Evolutionary conservation across 2,888 invertebrate species (phyloP), one percentile per base, ranked within the genome.

Genomic region (Hartigia nigra): DNA sequence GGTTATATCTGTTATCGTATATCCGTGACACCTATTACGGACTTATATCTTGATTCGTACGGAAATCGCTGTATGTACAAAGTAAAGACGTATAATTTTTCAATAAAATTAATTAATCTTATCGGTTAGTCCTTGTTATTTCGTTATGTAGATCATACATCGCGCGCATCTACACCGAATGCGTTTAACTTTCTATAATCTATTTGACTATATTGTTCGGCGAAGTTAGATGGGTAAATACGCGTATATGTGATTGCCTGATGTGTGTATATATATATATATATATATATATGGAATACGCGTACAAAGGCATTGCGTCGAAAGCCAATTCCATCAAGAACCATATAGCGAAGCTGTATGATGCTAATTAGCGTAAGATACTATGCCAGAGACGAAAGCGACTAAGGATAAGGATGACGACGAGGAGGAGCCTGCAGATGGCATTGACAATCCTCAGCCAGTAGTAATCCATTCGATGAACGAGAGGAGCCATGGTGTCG

Each of bases 381-480:
- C 55, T 55, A 23, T 55, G 55, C 55, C 55, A 9, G 55, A 55
- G 55, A 23, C 55, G 23, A 55, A 23, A 55, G 55, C 55, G 9
- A 55, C 55, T 23, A 9, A 55, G 55, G 55, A 55, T 55, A 55
- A 55, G 55, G 55, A 55, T 55, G 55, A 55, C 55, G 55, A 23
- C 2, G 55, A 55, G 23, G 55, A 55, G 55, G 55, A 55, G 1
- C 55, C 55, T 23, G 55, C 55, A 55, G 55, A 55, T 23, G 23
- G 55, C 55, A 55, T 55, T 55, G 55, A 55, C 55, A 55, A 55
- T 55, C 55, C 5, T 55, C 78, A 77, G 34, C 77, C 81, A 78
- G 77, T 80, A 78, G 79, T 77, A 78, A 78, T 78, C 69, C 79
- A 79, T 79, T 74, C 74, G 80, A 79, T 81, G 79, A 83, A 81